Evolutionary conservation across 1,140 invertebrate species (phyloP).

Genomic region (Drosophila dunni): DNA sequence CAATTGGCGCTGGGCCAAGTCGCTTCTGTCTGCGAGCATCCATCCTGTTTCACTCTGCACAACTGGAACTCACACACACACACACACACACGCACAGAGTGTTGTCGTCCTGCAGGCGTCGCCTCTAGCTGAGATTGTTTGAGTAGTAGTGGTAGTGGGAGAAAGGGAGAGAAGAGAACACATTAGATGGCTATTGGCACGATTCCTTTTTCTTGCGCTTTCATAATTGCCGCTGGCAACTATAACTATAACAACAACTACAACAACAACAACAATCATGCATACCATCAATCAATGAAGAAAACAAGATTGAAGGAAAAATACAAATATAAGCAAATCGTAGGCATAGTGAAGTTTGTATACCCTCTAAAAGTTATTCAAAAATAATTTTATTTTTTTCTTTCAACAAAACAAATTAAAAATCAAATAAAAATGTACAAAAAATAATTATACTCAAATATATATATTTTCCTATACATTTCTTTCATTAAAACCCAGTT

Average conservation of each 20-base stretch:
- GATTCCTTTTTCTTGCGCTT: constrained; percentile 50
- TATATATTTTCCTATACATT: no score
- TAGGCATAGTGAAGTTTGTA: not conserved
- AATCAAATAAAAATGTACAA: no score
- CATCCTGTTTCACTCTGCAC: constrained; percentile 58
- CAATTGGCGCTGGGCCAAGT: constrained; percentile 95
- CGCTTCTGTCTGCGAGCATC: constrained; percentile 87
- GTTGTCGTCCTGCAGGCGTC: constrained; percentile 45
- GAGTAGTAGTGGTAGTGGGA: not conserved
- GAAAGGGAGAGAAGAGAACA: constrained; percentile 3
- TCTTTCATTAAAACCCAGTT: no score
- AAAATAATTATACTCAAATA: no score
- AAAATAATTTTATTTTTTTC: not conserved
- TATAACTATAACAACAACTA: constrained; percentile 43
- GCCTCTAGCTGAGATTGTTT: constrained; percentile 31
- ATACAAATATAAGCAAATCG: constrained; percentile 11
- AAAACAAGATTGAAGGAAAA: constrained; percentile 45
- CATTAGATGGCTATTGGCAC: constrained; percentile 67
- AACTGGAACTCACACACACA: constrained; percentile 37
- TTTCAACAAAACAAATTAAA: no score
- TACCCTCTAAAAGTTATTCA: not conserved
- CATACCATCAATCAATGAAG: constrained; percentile 57
- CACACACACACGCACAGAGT: constrained; percentile 23
- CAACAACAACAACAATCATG: constrained; percentile 13
- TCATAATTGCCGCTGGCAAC: constrained; percentile 68